Conservation (phyloP, 64 coral and sea anemone genomes). For the Cladopsammia gracilis region DNA sequence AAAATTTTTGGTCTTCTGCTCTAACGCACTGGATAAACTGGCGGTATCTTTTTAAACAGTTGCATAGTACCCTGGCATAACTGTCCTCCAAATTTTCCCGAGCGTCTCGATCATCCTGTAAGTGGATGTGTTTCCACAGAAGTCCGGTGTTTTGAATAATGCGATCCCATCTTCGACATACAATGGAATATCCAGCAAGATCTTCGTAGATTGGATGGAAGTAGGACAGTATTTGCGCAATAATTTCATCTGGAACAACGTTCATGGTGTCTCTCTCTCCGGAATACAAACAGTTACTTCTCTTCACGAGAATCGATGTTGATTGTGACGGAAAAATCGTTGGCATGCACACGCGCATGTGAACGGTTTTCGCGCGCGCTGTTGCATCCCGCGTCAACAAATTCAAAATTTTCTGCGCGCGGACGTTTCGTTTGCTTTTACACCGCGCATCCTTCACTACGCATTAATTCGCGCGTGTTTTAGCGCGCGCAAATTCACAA, state of each 20-base stretch:
- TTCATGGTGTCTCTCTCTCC: background rate
- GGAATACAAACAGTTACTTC: background rate
- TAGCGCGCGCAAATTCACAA: background rate
- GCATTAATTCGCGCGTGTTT: no score
- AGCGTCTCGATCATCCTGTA: constrained; percentile 52
- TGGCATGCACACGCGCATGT: background rate
- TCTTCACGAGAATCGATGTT: background rate
- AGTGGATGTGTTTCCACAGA: constrained; percentile 65
- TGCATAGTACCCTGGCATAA: constrained; percentile 15
- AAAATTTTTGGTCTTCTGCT: constrained; percentile 42
- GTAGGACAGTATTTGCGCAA: constrained; percentile 51
- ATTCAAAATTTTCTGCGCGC: constrained; percentile 7
- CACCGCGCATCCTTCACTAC: no score
- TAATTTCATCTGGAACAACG: constrained; percentile 55
- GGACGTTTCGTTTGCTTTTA: background rate
- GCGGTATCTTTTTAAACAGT: constrained; percentile 40
- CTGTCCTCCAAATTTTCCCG: background rate
- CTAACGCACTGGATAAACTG: constrained; percentile 53
- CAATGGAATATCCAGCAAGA: background rate
- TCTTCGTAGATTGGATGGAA: constrained; percentile 67
- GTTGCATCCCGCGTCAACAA: background rate
- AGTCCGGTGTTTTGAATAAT: constrained; percentile 57
- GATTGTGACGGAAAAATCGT: constrained; percentile 29
- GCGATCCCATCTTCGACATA: constrained; percentile 57
- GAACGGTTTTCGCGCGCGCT: constrained; percentile 4